These are phyloP conservation scores for Acrobasis suavella DNA, from an alignment of 2,888 invertebrate species.

Conservation along the genomic window DNA sequence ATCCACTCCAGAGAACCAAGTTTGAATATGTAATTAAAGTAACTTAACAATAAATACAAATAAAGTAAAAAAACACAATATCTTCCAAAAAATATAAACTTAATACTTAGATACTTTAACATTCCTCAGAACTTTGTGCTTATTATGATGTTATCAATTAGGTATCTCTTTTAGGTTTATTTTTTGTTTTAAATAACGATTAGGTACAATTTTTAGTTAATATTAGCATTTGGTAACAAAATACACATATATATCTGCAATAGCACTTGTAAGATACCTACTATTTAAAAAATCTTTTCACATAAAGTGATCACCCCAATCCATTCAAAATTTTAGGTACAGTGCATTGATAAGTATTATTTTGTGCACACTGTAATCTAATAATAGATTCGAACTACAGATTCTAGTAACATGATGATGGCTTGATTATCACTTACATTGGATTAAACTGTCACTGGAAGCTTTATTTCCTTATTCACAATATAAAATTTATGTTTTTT, in stretches of 20 bases:
- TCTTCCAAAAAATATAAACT: conserved; percentile 10
- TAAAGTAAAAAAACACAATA: not conserved
- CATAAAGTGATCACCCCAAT: conserved; percentile 15
- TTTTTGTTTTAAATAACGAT: not conserved
- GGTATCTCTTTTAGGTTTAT: not conserved
- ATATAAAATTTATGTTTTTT: conserved; percentile 98
- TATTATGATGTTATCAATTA: not conserved
- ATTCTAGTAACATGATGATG: conserved; percentile 27
- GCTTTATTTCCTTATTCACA: conserved; percentile 94
- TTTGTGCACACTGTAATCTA: conserved; percentile 63
- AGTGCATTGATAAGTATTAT: conserved; percentile 53
- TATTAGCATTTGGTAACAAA: conserved; percentile 35
- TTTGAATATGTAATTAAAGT: not conserved
- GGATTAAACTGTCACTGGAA: conserved; percentile 84
- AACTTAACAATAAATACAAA: conserved; percentile 1
- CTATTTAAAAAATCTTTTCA: not conserved
- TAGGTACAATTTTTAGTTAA: conserved; percentile 21
- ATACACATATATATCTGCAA: conserved; percentile 24
- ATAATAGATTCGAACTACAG: conserved; percentile 45
- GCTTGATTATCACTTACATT: conserved; percentile 35
- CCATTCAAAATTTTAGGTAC: conserved; percentile 26
- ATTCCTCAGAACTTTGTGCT: conserved; percentile 24
- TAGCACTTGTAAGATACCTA: conserved; percentile 26
- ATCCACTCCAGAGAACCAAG: not conserved
- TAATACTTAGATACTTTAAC: not conserved